Conservation (phyloP, 2,113 vertebrate species). For the Saccopteryx leptura region DNA sequence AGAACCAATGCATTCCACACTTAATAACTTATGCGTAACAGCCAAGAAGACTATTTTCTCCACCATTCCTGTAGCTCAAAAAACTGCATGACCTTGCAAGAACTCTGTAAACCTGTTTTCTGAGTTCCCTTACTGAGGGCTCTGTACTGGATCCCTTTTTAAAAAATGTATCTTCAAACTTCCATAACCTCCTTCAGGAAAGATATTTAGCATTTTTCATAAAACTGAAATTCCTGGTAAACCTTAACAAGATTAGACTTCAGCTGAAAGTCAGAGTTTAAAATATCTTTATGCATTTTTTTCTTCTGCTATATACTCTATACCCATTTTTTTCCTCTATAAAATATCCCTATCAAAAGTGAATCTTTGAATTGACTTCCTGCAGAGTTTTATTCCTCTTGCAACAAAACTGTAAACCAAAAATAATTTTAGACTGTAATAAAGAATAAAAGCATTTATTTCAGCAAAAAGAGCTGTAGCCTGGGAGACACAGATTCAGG, state of each 20-base stretch:
- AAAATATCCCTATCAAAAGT: not conserved
- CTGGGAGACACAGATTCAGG: not conserved
- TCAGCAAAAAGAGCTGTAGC: not conserved
- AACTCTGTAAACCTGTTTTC: constrained; percentile 3
- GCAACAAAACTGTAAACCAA: not conserved
- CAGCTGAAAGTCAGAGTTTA: constrained; percentile 9
- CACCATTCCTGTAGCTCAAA: not conserved
- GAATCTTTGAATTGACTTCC: constrained; percentile 34
- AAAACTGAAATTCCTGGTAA: constrained; percentile 39
- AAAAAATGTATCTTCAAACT: constrained; percentile 27
- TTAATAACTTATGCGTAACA: not conserved
- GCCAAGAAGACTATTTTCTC: not conserved
- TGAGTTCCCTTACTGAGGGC: not conserved
- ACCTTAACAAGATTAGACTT: constrained; percentile 29
- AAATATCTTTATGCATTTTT: not conserved
- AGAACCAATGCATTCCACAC: not conserved
- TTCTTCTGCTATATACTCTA: not conserved
- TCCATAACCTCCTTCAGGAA: not conserved
- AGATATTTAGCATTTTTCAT: constrained; percentile 54
- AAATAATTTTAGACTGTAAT: not conserved
- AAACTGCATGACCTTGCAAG: not conserved
- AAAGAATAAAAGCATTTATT: not conserved
- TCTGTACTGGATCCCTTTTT: constrained; percentile 19
- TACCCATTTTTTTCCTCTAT: not conserved
- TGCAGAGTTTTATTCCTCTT: not conserved